Base-by-base conservation (phyloP, 2,797 vertebrate species). In the Melanotaenia trifasciata region DNA sequence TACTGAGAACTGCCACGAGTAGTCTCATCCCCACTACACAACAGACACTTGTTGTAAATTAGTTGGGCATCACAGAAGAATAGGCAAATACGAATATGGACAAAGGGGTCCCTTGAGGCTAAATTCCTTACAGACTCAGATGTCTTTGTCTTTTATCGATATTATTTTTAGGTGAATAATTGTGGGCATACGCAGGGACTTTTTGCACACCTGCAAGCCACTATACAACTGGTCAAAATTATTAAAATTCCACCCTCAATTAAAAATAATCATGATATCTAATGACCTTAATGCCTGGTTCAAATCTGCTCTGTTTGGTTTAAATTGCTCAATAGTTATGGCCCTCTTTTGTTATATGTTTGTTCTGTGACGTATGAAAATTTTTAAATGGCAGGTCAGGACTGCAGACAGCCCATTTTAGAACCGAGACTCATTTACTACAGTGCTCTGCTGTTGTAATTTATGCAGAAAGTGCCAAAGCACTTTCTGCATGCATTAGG, bases 11-110 rank as follows among this genome's bases (percentile, higher is more conserved):
- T 58, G 66, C 68, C 68, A 22, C 5, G 3, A 59, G 76, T 65
- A 68, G 73, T 64, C 66, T 74, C 8, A 10, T 72, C 70, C 36
- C 43, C 8, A 35, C 74, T 57, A 50, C 56, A 66, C 56, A 79
- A 53, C 38, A 61, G 58, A 36, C 74, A 58, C 56, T 83, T 91
- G 81, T 70, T 69, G 60, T 88, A 90, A 89, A 90, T 91, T 84
- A 90, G 51, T 26, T 47, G 65, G 54, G 32, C 53, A 69, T 70
- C 83, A 83, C 36, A 62, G 3, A 76, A 57, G 60, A 64, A 78
- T 75, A 70, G 45, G 35, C 74, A 74, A 84, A 75, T 20, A 40
- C 64, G 76, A 77, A 72, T 65, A 76, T 78, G 64, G 77, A 87
- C 79, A 89, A 90, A 89, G 65, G 64, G 36, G 36, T 78, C 78